phyloP scores from a whole-genome alignment of 2,113 vertebrate genomes.

The Neoarius graeffei region DNA sequence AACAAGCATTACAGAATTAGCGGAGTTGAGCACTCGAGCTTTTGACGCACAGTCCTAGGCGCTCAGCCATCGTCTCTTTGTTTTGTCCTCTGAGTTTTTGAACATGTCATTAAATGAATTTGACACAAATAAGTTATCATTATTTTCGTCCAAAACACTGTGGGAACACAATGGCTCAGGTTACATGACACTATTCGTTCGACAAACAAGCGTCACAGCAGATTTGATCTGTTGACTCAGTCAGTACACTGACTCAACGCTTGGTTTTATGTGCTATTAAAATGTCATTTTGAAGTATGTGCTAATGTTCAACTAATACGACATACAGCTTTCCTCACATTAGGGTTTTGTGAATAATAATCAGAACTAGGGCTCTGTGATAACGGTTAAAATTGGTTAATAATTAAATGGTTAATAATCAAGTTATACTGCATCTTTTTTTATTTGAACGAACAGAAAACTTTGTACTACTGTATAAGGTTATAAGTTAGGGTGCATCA shows the following conservation, averaged over 20 bases:
- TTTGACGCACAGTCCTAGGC: background rate
- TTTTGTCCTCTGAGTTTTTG: background rate
- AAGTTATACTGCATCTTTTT: background rate
- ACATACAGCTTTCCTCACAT: background rate
- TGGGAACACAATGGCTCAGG: background rate
- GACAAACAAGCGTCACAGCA: background rate
- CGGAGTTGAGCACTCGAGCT: slow-evolving; percentile 40
- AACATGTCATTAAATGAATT: slow-evolving; percentile 18
- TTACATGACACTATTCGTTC: background rate
- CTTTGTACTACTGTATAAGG: too few species aligned
- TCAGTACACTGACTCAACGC: background rate
- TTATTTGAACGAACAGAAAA: background rate
- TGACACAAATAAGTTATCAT: background rate
- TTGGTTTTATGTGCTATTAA: slow-evolving; percentile 5
- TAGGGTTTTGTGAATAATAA: background rate
- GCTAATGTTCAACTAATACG: background rate
- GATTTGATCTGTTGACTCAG: slow-evolving; percentile 11
- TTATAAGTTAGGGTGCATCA: too few species aligned
- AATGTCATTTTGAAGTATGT: background rate
- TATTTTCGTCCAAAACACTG: background rate
- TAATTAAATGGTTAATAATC: background rate
- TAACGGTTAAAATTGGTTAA: background rate
- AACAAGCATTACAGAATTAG: slow-evolving; percentile 23
- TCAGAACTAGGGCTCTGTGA: background rate
- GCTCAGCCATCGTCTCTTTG: background rate